Percentiles rank a stretch among this genome's conserved stretches.
Evolutionary conservation across 2,113 vertebrate genomes (phyloP).

Genomic region (Lophura nycthemera): DNA sequence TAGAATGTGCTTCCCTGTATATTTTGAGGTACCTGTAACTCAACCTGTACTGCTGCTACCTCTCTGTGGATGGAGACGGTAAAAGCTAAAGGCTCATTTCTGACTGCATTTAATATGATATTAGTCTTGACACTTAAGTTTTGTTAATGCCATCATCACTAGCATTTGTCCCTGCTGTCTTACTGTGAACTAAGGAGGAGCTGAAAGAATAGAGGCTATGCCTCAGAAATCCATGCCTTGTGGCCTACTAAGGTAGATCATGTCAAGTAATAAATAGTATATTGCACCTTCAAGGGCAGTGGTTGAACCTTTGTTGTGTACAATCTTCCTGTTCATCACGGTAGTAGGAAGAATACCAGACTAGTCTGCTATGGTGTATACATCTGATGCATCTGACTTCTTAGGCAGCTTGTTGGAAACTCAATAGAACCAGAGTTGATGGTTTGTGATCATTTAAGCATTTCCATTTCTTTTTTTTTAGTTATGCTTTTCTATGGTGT

Average conservation of each 20-base stretch:
- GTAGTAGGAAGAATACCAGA: neutral
- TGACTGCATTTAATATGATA: neutral
- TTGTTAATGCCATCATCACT: neutral
- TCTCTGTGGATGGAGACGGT: neutral
- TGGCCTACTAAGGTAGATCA: neutral
- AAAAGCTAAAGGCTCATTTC: neutral
- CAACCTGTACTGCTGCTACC: neutral
- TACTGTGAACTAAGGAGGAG: neutral
- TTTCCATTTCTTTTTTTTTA: neutral
- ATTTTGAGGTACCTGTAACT: neutral
- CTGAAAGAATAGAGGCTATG: neutral
- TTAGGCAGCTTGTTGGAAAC: neutral
- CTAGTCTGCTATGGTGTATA: neutral
- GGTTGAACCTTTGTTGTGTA: neutral
- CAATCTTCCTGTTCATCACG: neutral
- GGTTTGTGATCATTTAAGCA: neutral
- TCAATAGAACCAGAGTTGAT: neutral
- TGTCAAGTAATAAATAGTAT: neutral
- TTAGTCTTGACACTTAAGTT: fast-evolving
- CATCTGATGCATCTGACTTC: neutral
- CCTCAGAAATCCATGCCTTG: neutral
- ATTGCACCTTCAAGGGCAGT: neutral
- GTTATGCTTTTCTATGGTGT: neutral
- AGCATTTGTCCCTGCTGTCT: neutral
- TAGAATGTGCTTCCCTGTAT: neutral